Evolutionary conservation across 2,888 invertebrate species (phyloP), one percentile per base, ranked within the genome.

Genomic region (Apoderus coryli): DNA sequence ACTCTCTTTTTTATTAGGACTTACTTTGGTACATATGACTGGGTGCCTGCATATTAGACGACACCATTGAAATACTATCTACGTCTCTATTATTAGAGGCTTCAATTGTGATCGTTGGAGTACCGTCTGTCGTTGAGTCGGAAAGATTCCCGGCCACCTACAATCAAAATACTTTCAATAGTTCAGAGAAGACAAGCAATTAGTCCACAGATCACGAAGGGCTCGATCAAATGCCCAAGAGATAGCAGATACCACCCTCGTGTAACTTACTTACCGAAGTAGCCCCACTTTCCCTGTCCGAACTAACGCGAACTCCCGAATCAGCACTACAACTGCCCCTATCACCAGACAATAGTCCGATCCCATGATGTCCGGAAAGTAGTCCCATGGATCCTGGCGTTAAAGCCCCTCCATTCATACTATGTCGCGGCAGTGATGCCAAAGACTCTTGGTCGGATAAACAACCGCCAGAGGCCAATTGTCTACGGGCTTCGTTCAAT

Each of bases 241-340:
- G n/a, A n/a, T n/a, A n/a, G n/a, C n/a, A n/a, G n/a, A n/a, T n/a
- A n/a, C n/a, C n/a, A n/a, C n/a, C n/a, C n/a, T n/a, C n/a, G n/a
- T n/a, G n/a, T n/a, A n/a, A n/a, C n/a, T n/a, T n/a, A n/a, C n/a
- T n/a, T n/a, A n/a, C 78, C 37, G 79, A 80, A 27, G 82, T 81
- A 3, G 81, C 81, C 9, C 79, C 79, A 45, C 76, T 76, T 48
- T 78, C 77, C 16, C 76, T 61, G 53, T 86, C 86, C 46, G 84
- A 84, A 56, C 79, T 81, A 51, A 80, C 76, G 47, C 85, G 67
- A 10, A 85, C 77, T 4, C 84, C 85, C 13, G 84, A 84, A 56
- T 86, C 86, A 9, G 84, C 84, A 48, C 82, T 82, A 60, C 82
- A 82, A 48, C 82, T 82, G 38, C 82, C 82, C 23, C 84, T 64